Evolutionary conservation across 2,797 vertebrate genomes (phyloP), one percentile per base, ranked within the genome.

Genomic region (Ispidina picta): DNA sequence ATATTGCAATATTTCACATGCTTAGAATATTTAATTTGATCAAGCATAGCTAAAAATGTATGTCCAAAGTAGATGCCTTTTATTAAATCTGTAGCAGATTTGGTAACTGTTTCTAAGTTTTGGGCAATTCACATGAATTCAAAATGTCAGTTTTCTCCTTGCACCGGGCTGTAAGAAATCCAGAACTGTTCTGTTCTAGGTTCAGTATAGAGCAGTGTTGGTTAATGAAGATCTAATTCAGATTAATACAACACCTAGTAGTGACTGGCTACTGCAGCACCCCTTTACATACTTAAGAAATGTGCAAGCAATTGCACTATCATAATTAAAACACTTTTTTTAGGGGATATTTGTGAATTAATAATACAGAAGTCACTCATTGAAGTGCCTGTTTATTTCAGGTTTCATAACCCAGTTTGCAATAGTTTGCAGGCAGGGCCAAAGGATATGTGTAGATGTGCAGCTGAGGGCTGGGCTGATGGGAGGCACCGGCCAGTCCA

Each of bases 401-500:
- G 19, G 31, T 62, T 68, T 66, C 10, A 9, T 77, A 70, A 56
- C n/a, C 19, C 0, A 0, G n/a, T 15, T 59, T 75, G 29, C 58
- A 75, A 75, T 14, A 82, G 22, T 26, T 46, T 35, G 49, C 44
- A 69, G 49, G 12, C 28, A 46, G 49, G 4, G 19, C 12, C 51
- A 70, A 58, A 51, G 8, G 41, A 20, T 37, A 28, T 11, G 19
- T 25, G 15, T 15, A 21, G 63, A 21, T 26, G 15, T 12, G 52
- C 13, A 21, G 26, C 15, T 1, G 9, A 51, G 33, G 11, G 37
- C 37, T 3, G 13, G 37, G 29, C 62, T 31, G 56, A 54, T 1
- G 25, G 35, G 55, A 64, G 12, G 28, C 0, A 0, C 7, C 35
- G 17, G 31, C 19, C 62, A 73, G 29, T 18, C 26, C 12, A 0